A percentile compares a stretch with the other conserved stretches of the same genome.
These are phyloP conservation scores for Lepidurus arcticus DNA, from an alignment of 1,140 invertebrate genomes.

Conservation along the genomic window DNA sequence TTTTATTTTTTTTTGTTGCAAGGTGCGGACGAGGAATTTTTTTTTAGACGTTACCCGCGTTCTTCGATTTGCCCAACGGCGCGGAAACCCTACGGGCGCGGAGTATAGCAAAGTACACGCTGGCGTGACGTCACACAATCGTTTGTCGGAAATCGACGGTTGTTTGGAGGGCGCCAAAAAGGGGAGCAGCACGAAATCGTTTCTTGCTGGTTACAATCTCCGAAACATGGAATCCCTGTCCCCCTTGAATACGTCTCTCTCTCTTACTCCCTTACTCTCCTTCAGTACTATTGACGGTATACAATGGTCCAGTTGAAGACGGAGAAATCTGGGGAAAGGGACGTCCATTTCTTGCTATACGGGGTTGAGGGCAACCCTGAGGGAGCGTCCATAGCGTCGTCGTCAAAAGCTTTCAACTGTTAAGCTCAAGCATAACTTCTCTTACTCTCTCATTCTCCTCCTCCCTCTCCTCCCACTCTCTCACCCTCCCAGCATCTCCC, in stretches of 20 bases:
- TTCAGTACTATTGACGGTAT: not conserved
- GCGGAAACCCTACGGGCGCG: too few species aligned
- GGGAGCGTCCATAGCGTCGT: not conserved
- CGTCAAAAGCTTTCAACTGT: slow-evolving; percentile 12
- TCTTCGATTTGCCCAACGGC: not conserved
- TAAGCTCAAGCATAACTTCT: not conserved
- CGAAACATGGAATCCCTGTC: too few species aligned
- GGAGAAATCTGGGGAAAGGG: not conserved
- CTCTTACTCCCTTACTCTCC: not conserved
- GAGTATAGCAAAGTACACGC: too few species aligned
- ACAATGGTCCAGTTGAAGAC: not conserved
- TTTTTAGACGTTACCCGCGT: not conserved
- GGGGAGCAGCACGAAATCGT: too few species aligned
- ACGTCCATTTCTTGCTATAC: not conserved
- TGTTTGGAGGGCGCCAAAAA: too few species aligned
- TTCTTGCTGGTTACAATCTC: too few species aligned
- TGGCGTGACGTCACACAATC: too few species aligned
- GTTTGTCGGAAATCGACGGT: too few species aligned
- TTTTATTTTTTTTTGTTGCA: too few species aligned
- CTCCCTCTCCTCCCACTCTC: not conserved
- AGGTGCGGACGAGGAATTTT: too few species aligned
- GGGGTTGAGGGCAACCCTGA: not conserved
- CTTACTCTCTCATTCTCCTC: not conserved
- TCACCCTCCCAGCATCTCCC: not conserved
- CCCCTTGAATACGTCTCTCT: too few species aligned